Evolutionary conservation across 2,113 vertebrate genomes (phyloP), one percentile per base, ranked within the genome.

Genomic region (Pelecanoides urinatrix): DNA sequence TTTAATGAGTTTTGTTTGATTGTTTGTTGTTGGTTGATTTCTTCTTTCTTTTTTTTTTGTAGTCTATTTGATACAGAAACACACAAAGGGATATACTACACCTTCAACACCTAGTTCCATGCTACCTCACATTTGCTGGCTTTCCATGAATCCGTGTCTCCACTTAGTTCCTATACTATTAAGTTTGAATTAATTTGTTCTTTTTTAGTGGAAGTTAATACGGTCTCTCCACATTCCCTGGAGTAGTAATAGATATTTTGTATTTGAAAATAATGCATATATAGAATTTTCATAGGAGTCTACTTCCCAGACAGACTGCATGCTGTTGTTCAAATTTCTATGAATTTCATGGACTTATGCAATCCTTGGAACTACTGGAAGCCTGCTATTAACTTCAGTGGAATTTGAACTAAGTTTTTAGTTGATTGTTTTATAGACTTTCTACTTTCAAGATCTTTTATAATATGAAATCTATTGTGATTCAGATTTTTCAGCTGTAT

Each of bases 1-100:
- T 62, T 75, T 67, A 75, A 61, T 49, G 9, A 53, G 17, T n/a
- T 68, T 55, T 10, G 3, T 19, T 56, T 47, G 3, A 21, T 84
- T 1, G 0, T 30, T 68, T n/a, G 13, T 26, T 52, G 8, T 17
- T 18, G 3, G 11, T 45, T 27, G 11, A 40, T 27, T 1, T 44
- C 44, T 36, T 30, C 17, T 15, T 1, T 7, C 19, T 2, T 4
- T 23, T 45, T 34, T 40, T 47, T 63, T 19, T 0, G 0, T 18
- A 50, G 7, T 42, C 10, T 66, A 38, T 68, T 70, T 86, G 36
- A 38, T n/a, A 50, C 4, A 76, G 32, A 76, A 91, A 73, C 12
- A 34, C 18, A 76, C 70, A 17, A 65, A 86, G 4, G 3, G 21
- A 47, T 75, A 77, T 52, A 72, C 17, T 26, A 6, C 11, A 55